These are phyloP conservation scores for Styela plicata DNA, from an alignment of 23 tunicate species.

Conservation along the genomic window DNA sequence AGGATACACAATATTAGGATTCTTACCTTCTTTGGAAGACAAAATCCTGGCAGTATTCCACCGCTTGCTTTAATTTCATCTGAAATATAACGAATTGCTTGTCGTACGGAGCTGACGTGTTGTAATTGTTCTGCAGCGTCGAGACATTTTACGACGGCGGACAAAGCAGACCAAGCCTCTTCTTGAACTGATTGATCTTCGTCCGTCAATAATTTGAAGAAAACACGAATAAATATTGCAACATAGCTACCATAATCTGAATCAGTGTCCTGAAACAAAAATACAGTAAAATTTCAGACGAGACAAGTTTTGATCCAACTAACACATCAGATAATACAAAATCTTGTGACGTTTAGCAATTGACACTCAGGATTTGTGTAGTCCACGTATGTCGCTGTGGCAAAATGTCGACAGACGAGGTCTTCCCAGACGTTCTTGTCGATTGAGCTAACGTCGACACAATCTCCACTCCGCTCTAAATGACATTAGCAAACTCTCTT, in stretches of 20 bases:
- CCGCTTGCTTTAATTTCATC: slow-evolving; percentile 49
- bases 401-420: too few relatives aligned
- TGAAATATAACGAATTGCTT: slow-evolving; percentile 57
- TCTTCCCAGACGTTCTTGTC: too few relatives aligned
- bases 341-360: too few relatives aligned
- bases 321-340: too few relatives aligned
- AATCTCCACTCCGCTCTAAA: too few relatives aligned
- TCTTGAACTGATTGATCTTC: slow-evolving; percentile 44
- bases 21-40: slow-evolving; percentile 67
- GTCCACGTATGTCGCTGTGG: too few relatives aligned
- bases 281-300: too few relatives aligned
- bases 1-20: too few relatives aligned
- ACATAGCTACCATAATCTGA: slow-evolving; percentile 64
- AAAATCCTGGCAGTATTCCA: slow-evolving; percentile 87
- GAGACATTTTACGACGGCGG: slow-evolving; percentile 46
- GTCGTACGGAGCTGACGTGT: slow-evolving; percentile 86
- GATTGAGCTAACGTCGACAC: too few relatives aligned
- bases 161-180: slow-evolving; percentile 69
- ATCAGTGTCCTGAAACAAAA: slow-evolving; percentile 33
- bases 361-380: too few relatives aligned
- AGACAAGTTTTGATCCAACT: too few relatives aligned
- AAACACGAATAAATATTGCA: slow-evolving; percentile 62
- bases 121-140: slow-evolving; percentile 69
- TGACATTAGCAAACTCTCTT: too few relatives aligned
- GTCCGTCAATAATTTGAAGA: slow-evolving; percentile 81